phyloP scores from a whole-genome alignment of 2,113 vertebrate genomes.

The Ailurus styani region DNA sequence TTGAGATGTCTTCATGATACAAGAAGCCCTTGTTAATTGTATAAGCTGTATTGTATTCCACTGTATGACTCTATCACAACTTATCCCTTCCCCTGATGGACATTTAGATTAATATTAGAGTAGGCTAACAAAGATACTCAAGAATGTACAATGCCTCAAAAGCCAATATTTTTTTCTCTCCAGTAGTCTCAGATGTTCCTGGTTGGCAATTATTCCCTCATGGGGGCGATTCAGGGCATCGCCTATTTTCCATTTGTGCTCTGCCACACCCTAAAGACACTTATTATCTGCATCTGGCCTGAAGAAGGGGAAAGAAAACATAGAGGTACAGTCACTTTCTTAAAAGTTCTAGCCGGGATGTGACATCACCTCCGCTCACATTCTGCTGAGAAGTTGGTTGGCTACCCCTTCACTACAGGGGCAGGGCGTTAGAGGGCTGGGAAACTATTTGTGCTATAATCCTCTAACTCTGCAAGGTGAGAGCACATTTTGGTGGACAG shows the following conservation, averaged over 20 bases:
- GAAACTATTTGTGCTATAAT: neutral
- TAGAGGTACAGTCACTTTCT: neutral
- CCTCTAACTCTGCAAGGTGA: neutral
- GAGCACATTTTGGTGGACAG: neutral
- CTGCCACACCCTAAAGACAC: neutral
- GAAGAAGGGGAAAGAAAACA: neutral
- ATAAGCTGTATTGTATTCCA: neutral
- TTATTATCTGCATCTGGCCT: neutral
- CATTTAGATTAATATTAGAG: neutral
- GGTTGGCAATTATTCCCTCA: neutral
- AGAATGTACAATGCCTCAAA: neutral
- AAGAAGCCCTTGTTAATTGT: neutral
- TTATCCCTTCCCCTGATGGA: neutral
- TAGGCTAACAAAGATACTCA: neutral
- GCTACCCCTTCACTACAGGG: neutral
- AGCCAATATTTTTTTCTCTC: neutral
- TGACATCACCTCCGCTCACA: neutral
- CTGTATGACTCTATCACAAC: neutral
- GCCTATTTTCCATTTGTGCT: neutral
- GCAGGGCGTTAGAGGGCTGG: neutral
- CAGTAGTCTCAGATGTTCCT: neutral
- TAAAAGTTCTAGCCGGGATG: neutral
- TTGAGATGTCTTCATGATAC: neutral
- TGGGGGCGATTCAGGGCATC: neutral
- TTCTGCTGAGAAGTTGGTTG: neutral